Percentiles rank a stretch among this genome's conserved stretches.
These are phyloP conservation scores for Muscicapa adusta DNA, from an alignment of 2,113 vertebrate species.

Conservation along the genomic window DNA sequence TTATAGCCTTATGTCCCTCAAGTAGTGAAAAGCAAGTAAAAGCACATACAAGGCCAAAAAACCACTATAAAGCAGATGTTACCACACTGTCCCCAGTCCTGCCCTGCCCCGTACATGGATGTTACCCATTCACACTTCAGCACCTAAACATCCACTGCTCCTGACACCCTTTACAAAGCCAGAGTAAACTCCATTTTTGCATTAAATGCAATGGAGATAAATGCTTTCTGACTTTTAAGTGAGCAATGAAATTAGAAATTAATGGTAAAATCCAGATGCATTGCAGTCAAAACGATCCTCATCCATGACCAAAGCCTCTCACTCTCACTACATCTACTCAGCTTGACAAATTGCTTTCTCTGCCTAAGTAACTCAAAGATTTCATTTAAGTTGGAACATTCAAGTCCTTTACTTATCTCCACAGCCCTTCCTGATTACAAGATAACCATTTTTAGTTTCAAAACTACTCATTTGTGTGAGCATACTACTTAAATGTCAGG, in stretches of 20 bases:
- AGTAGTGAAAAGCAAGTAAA: background rate
- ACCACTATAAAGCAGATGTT: fast-evolving
- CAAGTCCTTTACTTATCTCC: background rate
- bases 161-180: background rate
- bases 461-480: background rate
- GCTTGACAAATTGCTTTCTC: background rate
- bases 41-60: background rate
- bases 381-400: background rate
- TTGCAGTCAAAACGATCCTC: background rate
- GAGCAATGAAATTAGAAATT: background rate
- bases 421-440: background rate
- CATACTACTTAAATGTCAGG: background rate
- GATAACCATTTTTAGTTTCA: background rate
- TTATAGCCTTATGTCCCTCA: background rate
- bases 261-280: background rate
- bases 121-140: background rate
- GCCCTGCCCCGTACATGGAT: too few species aligned
- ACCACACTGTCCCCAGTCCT: fast-evolving
- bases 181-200: background rate
- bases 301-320: background rate
- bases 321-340: background rate
- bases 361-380: background rate
- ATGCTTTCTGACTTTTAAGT: background rate
- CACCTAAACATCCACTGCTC: background rate
- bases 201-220: background rate